phyloP scores from a whole-genome alignment of 1,140 invertebrate species.

The Ceratosolen solmsi region DNA sequence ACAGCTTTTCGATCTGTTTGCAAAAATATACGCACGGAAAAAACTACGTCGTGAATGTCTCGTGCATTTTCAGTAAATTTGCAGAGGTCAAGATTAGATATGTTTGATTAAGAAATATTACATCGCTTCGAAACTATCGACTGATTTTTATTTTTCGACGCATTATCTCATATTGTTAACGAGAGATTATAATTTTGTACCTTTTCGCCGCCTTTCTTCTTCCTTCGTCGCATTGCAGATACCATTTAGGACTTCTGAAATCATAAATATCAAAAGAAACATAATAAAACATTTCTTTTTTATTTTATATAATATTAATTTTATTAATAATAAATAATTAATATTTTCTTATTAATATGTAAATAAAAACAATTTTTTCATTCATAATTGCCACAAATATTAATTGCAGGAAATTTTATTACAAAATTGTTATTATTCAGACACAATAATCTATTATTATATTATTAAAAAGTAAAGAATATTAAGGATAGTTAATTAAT shows the following conservation, averaged over 20 bases:
- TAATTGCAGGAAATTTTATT: too few relatives aligned
- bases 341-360: too few relatives aligned
- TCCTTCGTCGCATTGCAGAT: slow-evolving; percentile 84
- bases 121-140: background rate
- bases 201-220: slow-evolving; percentile 86
- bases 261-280: slow-evolving; percentile 63
- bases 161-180: background rate
- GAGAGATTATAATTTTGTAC: slow-evolving; percentile 70
- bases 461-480: too few relatives aligned
- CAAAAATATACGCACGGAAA: slow-evolving; percentile 7
- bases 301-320: background rate
- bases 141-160: background rate
- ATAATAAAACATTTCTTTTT: background rate
- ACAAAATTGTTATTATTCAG: too few relatives aligned
- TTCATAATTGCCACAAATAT: too few relatives aligned
- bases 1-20: background rate
- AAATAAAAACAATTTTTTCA: too few relatives aligned
- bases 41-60: background rate
- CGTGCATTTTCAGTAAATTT: background rate
- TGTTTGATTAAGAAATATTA: too few relatives aligned
- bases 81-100: background rate
- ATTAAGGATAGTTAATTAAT: too few relatives aligned
- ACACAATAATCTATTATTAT: too few relatives aligned
- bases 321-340: too few relatives aligned
- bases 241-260: slow-evolving; percentile 89